These are phyloP conservation scores for Pyrochroa serraticornis DNA, from an alignment of 2,888 invertebrate species.

Conservation along the genomic window DNA sequence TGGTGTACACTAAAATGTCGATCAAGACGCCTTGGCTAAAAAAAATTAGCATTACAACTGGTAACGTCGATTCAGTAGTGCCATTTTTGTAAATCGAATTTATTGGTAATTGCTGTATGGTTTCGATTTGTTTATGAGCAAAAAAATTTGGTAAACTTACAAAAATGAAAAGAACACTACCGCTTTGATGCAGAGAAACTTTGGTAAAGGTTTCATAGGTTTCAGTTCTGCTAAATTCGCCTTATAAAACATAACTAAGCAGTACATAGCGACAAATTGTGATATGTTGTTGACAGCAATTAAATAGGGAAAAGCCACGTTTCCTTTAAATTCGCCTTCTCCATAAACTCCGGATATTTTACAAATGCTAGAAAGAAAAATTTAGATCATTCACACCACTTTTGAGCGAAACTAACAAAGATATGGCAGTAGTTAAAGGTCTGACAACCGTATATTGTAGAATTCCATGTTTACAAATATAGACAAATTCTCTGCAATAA, in stretches of 20 bases:
- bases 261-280: constrained; percentile 96
- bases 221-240: constrained; percentile 85
- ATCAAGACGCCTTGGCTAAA: constrained; percentile 91
- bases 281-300: constrained; percentile 87
- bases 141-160: too few relatives aligned
- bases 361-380: constrained; percentile 69
- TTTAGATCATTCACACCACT: neutral
- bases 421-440: constrained; percentile 87
- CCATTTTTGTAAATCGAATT: too few relatives aligned
- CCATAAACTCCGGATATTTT: constrained; percentile 85
- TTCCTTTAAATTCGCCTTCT: constrained; percentile 87
- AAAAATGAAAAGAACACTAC: constrained; percentile 98
- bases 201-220: constrained; percentile 93
- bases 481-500: constrained; percentile 80
- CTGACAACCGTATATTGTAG: constrained; percentile 92
- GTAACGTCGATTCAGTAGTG: too few relatives aligned
- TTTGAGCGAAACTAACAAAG: constrained; percentile 71
- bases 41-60: constrained; percentile 40
- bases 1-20: constrained; percentile 82
- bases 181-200: constrained; percentile 96
- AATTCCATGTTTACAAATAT: constrained; percentile 96
- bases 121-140: too few relatives aligned
- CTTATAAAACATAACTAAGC: constrained; percentile 90
- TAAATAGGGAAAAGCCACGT: constrained; percentile 89
- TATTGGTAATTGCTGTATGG: too few relatives aligned